Percentiles rank a stretch among this genome's conserved stretches.
phyloP scores from a whole-genome alignment of 1,140 invertebrate genomes.

The Drosophila ohnishii region DNA sequence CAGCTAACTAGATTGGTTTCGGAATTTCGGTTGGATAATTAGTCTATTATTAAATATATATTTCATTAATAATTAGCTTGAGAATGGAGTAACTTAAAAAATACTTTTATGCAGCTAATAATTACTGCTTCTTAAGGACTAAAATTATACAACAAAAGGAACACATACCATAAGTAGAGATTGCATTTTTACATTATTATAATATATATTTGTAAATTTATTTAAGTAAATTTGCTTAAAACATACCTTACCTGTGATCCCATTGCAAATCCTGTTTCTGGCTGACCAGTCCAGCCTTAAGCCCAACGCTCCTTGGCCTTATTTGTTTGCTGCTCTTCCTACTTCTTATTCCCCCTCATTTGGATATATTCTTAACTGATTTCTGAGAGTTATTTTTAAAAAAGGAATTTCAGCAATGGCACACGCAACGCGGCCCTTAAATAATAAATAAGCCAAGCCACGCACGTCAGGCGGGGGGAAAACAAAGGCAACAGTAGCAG shows the following conservation, averaged over 20 bases:
- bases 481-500: background rate
- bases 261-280: background rate
- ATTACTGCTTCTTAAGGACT: no score
- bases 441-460: slow-evolving; percentile 67
- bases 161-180: no score
- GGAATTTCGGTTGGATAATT: background rate
- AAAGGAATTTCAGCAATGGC: slow-evolving; percentile 58
- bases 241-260: background rate
- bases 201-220: no score
- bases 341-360: slow-evolving; percentile 8
- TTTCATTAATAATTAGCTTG: background rate
- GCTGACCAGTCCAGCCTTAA: slow-evolving; percentile 11
- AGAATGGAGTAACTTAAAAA: background rate
- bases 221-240: background rate
- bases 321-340: slow-evolving; percentile 14
- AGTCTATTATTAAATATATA: background rate
- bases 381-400: slow-evolving; percentile 45
- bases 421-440: slow-evolving; percentile 58
- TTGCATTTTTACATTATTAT: no score
- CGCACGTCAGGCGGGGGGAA: slow-evolving; percentile 26
- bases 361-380: slow-evolving; percentile 60
- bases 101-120: no score
- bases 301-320: slow-evolving; percentile 22
- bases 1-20: background rate
- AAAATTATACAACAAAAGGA: no score